Evolutionary conservation across 2,888 invertebrate genomes (phyloP), one percentile per base, ranked within the genome.

Genomic region (Brachyopa scutellaris): DNA sequence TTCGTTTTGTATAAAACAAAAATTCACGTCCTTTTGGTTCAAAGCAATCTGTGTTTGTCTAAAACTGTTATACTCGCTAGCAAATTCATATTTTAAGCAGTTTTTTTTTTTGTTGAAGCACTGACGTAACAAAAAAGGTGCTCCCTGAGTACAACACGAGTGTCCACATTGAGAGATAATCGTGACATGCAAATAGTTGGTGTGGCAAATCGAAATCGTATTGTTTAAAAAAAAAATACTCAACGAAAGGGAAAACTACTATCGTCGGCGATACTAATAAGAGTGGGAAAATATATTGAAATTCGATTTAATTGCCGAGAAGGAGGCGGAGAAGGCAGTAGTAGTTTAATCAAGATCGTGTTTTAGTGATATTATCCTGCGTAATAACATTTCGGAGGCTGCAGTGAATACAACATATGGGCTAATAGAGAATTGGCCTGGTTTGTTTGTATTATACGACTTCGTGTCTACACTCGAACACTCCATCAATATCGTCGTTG

Each of bases 271-370:
- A 29, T 59, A 21, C 13, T 29, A 31, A 11, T 49, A 57, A 49
- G 59, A 57, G 67, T 74, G 51, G n/a, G n/a, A n/a, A 57, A 64
- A 57, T 80, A 69, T 69, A 73, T 62, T 62, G 47, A 74, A 74
- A 67, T 57, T 53, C 31, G 21, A 66, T 40, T 51, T 33, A n/a
- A n/a, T n/a, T n/a, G n/a, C n/a, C n/a, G n/a, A n/a, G n/a, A 21
- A 55, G 45, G 17, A 29, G 69, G 29, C 49, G 64, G 69, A 55
- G 70, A 45, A 19, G 55, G 47, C 53, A 45, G 15, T 36, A 74
- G 70, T 61, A 61, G 61, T 70, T 69, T 74, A 74, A 84, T 84
- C 77, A 80, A 84, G 74, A 84, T 84, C 80, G 84, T 74, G 84
- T 51, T 73, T 64, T 57, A 57, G 57, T 72, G 70, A 77, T 77